Conservation (phyloP, 1,140 invertebrate genomes). For the Pseudomyrmex flavicornis region DNA sequence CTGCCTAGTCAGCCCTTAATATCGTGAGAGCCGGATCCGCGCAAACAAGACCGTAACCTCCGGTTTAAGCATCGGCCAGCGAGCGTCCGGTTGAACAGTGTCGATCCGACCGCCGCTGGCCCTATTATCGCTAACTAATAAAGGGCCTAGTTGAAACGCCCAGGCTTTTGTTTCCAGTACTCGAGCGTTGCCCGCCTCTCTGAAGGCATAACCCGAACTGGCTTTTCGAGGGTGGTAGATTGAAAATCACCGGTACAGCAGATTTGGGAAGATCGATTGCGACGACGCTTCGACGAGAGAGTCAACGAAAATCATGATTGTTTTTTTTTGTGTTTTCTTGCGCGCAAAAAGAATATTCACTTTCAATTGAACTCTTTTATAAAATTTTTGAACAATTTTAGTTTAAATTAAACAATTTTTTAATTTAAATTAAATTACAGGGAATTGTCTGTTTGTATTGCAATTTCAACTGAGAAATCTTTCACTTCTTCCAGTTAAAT, state of each 20-base stretch:
- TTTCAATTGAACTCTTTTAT: background rate
- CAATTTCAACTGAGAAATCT: too few relatives aligned
- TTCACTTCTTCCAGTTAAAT: background rate
- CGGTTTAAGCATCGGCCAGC: conserved; percentile 82
- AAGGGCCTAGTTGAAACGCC: conserved; percentile 84
- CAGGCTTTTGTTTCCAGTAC: conserved; percentile 80
- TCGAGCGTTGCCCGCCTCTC: conserved; percentile 64
- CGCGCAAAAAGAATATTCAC: background rate
- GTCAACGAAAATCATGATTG: background rate
- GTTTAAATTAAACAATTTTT: background rate
- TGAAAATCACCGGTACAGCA: conserved; percentile 23
- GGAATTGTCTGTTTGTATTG: too few relatives aligned
- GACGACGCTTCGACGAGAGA: background rate
- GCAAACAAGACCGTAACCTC: conserved; percentile 83
- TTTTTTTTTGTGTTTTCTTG: background rate
- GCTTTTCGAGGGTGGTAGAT: conserved; percentile 12
- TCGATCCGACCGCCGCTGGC: conserved; percentile 71
- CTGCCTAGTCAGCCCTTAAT: conserved; percentile 84
- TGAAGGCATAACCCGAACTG: conserved; percentile 54
- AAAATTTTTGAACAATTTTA: background rate
- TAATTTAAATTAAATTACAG: too few relatives aligned
- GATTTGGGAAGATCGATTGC: conserved; percentile 20
- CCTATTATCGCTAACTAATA: conserved; percentile 85
- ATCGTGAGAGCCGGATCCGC: conserved; percentile 83
- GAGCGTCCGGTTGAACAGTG: conserved; percentile 43